Evolutionary conservation across 2,888 invertebrate genomes (phyloP).

Genomic region (Drosophila villosipedis): DNA sequence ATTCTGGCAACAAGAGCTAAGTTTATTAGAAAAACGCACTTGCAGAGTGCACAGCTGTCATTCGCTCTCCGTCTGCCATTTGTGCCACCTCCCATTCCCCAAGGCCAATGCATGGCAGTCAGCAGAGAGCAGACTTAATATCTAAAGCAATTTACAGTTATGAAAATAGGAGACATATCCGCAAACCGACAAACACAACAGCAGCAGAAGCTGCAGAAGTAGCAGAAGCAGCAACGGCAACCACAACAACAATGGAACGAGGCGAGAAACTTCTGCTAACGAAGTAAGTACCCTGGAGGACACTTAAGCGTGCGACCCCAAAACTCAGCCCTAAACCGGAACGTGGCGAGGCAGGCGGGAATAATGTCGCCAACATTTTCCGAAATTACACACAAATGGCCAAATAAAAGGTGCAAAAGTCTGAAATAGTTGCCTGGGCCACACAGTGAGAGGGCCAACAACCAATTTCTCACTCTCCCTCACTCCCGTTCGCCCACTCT

Average conservation of each 20-base stretch:
- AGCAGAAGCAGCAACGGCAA: constrained; percentile 10
- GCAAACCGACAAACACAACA: constrained; percentile 72
- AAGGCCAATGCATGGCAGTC: constrained; percentile 28
- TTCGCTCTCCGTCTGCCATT: neutral
- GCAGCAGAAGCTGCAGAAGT: neutral
- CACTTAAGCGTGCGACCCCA: constrained; percentile 82
- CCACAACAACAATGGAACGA: constrained; percentile 55
- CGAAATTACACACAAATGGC: constrained; percentile 82
- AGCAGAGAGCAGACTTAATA: constrained; percentile 78
- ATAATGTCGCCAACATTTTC: constrained; percentile 81
- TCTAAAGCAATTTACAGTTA: constrained; percentile 84
- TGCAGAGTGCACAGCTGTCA: constrained; percentile 45
- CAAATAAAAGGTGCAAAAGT: constrained; percentile 78
- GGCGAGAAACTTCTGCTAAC: constrained; percentile 79
- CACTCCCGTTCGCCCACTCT: constrained; percentile 15
- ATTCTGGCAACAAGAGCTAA: constrained; percentile 55
- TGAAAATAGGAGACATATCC: constrained; percentile 83
- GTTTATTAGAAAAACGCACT: constrained; percentile 60
- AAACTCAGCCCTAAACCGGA: constrained; percentile 25
- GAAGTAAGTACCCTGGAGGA: constrained; percentile 83
- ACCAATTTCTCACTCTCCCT: constrained; percentile 8
- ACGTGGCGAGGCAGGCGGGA: constrained; percentile 45
- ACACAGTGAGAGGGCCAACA: constrained; percentile 21
- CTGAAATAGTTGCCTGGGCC: constrained; percentile 61
- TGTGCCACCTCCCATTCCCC: neutral